Evolutionary conservation across 2,113 vertebrate genomes (phyloP).

Genomic region (Stigmatopora argus): DNA sequence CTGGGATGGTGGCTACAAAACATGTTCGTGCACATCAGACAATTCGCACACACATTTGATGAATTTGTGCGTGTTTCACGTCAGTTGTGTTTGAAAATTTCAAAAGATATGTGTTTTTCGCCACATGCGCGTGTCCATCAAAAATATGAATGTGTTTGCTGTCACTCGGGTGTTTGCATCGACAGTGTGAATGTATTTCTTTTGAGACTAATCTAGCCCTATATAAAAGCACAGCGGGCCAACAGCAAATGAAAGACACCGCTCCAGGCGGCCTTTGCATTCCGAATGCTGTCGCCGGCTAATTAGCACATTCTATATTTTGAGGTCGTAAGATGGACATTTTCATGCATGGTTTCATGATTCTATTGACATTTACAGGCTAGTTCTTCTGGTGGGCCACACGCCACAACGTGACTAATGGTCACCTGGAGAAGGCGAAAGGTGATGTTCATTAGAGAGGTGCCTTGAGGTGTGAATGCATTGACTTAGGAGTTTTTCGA

Average conservation of each 20-base stretch:
- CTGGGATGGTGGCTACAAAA: too few relatives aligned
- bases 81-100: too few relatives aligned
- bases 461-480: not conserved
- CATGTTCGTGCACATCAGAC: too few relatives aligned
- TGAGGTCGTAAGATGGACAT: slow-evolving; percentile 1
- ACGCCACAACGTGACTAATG: not conserved
- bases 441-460: not conserved
- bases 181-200: not conserved
- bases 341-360: slow-evolving; percentile 13
- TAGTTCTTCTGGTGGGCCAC: not conserved
- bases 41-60: too few relatives aligned
- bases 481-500: not conserved
- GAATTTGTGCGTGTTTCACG: too few relatives aligned
- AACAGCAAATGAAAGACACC: slow-evolving; percentile 15
- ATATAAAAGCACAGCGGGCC: slow-evolving; percentile 10
- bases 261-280: slow-evolving; percentile 4
- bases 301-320: slow-evolving; percentile 11
- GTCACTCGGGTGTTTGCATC: not conserved
- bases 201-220: not conserved
- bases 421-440: not conserved
- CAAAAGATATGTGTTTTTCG: not conserved
- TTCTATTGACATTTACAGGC: not conserved
- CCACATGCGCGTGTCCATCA: not conserved
- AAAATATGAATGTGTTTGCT: too few relatives aligned
- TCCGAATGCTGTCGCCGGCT: not conserved